Evolutionary conservation across 2,888 invertebrate genomes (phyloP), one percentile per base, ranked within the genome.

Genomic region (Dolichomitus sp.): DNA sequence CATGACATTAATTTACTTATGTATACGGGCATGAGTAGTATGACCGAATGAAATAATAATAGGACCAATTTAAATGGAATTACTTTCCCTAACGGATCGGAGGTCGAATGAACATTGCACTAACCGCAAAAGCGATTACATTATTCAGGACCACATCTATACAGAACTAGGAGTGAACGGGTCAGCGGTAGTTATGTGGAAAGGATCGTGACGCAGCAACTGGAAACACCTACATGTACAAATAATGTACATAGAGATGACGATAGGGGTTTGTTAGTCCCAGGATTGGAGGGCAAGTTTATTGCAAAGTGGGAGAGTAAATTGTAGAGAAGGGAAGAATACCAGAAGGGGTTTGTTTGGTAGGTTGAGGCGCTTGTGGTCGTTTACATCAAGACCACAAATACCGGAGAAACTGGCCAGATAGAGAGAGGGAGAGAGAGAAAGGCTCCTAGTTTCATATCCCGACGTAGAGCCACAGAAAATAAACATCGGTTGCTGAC

Each of bases 41-140:
- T 7, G 61, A 1, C 19, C 1, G 9, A 42, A 63, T 63, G 19
- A n/a, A 42, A 23, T 19, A 42, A 63, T 61, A 40, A 61, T 61
- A 17, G 17, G 42, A 7, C 40, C 11, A 37, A 37, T 40, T n/a
- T 2, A 4, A 61, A 33, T 0, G 4, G 37, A 61, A 61, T 9
- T 12, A 42, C 5, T 23, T 57, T 57, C n/a, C 9, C 30, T 5
- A 30, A 57, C n/a, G 17, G 2, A 57, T 48, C 7, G 9, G 30
- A 40, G 9, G 17, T 9, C 37, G 45, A 30, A 61, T 33, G 50
- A 52, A 73, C 68, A n/a, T 48, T 40, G 23, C 11, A 66, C 27
- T 12, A 30, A 40, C 75, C 72, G 65, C 66, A 72, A 70, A 63
- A 57, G 57, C 40, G 40, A 70, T 72, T 57, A 37, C 48, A 66